These are phyloP conservation scores for Melanostoma scalare DNA, from an alignment of 2,888 invertebrate genomes.

Conservation along the genomic window DNA sequence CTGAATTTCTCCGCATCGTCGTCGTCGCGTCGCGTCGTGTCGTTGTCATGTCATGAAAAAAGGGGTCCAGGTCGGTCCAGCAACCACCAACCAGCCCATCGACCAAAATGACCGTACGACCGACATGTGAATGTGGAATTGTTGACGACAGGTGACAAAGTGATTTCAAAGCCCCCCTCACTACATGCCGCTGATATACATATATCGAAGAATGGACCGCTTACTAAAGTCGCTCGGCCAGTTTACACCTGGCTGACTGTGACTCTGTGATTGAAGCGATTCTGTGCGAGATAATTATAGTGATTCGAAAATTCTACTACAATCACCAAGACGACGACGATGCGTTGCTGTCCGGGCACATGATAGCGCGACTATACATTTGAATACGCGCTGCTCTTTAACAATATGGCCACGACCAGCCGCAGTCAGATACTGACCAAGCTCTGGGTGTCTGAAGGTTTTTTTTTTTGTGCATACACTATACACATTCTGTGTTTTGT, in stretches of 20 bases:
- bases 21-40: too few relatives aligned
- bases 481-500: neutral
- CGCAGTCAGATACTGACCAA: neutral
- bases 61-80: slow-evolving; percentile 10
- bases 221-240: slow-evolving; percentile 56
- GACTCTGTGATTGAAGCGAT: slow-evolving; percentile 52
- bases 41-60: neutral
- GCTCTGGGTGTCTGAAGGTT: neutral
- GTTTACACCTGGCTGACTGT: slow-evolving; percentile 65
- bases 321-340: slow-evolving; percentile 41
- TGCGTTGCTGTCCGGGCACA: slow-evolving; percentile 37
- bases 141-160: slow-evolving; percentile 73
- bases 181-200: neutral
- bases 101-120: slow-evolving; percentile 39
- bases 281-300: slow-evolving; percentile 65
- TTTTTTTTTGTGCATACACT: slow-evolving; percentile 18
- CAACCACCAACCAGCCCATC: slow-evolving; percentile 28
- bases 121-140: slow-evolving; percentile 71
- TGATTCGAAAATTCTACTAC: slow-evolving; percentile 68
- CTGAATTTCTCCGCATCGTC: slow-evolving; percentile 39
- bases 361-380: slow-evolving; percentile 58
- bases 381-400: slow-evolving; percentile 55
- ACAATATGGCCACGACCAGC: slow-evolving; percentile 17
- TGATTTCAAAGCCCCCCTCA: slow-evolving; percentile 57
- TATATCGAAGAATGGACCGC: neutral